Percentiles rank a stretch among this genome's conserved stretches.
Evolutionary conservation across 2,888 invertebrate species (phyloP).

Genomic region (Operophtera brumata): DNA sequence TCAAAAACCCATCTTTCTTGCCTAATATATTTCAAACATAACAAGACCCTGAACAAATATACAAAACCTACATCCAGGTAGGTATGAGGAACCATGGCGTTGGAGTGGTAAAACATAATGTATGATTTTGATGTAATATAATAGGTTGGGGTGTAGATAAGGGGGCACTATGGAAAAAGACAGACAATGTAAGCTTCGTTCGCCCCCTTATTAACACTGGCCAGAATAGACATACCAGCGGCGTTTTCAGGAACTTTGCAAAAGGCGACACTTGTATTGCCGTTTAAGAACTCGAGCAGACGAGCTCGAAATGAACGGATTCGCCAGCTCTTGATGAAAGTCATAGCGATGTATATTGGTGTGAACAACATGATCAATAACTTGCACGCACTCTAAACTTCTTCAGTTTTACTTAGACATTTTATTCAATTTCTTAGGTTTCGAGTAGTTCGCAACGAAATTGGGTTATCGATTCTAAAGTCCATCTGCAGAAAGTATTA

Average conservation of each 20-base stretch:
- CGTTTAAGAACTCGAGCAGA: slow-evolving; percentile 81
- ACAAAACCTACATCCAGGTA: too few species aligned
- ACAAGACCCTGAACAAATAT: too few species aligned
- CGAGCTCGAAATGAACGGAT: slow-evolving; percentile 85
- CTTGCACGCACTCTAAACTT: slow-evolving; percentile 12
- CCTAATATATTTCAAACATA: too few species aligned
- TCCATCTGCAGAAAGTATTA: slow-evolving; percentile 43
- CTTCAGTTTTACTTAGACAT: slow-evolving; percentile 5
- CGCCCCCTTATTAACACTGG: too few species aligned
- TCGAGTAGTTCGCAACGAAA: slow-evolving; percentile 34
- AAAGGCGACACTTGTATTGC: slow-evolving; percentile 81
- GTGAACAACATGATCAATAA: slow-evolving; percentile 85
- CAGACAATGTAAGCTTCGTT: too few species aligned
- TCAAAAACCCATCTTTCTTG: too few species aligned
- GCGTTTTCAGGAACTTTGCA: slow-evolving; percentile 81
- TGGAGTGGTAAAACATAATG: too few species aligned
- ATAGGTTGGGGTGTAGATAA: too few species aligned
- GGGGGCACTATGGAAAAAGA: too few species aligned
- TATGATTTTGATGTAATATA: too few species aligned
- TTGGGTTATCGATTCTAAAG: slow-evolving; percentile 75
- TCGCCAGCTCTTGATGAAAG: slow-evolving; percentile 90
- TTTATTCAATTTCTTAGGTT: not conserved
- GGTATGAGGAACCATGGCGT: too few species aligned
- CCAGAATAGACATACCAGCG: slow-evolving; percentile 51
- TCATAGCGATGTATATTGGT: slow-evolving; percentile 90